Conservation (phyloP, 37 sponge, comb jelly and placozoan genomes). For the Aplysina aerophoba region DNA sequence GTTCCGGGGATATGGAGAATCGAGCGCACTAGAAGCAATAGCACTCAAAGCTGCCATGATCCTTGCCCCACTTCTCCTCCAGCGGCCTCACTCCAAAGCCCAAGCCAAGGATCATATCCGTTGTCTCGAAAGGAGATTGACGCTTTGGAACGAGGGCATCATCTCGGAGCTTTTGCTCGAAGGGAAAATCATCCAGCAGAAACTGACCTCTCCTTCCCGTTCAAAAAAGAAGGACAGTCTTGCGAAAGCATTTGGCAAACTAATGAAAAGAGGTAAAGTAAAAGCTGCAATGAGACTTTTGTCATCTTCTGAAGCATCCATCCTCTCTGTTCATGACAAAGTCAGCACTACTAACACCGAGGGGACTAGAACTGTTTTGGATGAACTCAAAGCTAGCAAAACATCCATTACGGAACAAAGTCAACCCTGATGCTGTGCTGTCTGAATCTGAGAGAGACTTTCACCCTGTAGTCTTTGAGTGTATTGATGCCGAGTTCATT, state of each 20-base stretch:
- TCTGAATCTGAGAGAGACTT: no score
- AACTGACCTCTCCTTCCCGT: background rate
- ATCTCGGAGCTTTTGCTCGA: slow-evolving; percentile 12
- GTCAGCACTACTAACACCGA: background rate
- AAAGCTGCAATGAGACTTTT: slow-evolving; percentile 22
- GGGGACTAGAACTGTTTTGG: background rate
- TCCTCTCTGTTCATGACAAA: slow-evolving; percentile 8
- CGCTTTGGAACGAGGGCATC: slow-evolving; percentile 16
- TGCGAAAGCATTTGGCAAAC: background rate
- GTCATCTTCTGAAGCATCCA: background rate
- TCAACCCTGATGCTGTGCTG: background rate
- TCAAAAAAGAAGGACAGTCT: background rate
- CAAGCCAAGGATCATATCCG: background rate
- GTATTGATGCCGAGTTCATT: no score
- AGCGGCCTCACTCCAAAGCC: no score
- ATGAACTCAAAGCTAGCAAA: slow-evolving; percentile 15
- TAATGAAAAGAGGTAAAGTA: slow-evolving; percentile 26
- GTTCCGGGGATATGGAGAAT: slow-evolving; percentile 9
- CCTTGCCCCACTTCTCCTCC: no score
- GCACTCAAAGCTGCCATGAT: no score
- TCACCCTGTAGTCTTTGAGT: no score
- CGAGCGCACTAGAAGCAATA: background rate
- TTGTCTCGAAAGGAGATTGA: background rate
- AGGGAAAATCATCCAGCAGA: slow-evolving; percentile 2
- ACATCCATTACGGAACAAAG: background rate